These are phyloP conservation scores for Coenobita brevimanus DNA, from an alignment of 1,140 invertebrate genomes.

Conservation along the genomic window DNA sequence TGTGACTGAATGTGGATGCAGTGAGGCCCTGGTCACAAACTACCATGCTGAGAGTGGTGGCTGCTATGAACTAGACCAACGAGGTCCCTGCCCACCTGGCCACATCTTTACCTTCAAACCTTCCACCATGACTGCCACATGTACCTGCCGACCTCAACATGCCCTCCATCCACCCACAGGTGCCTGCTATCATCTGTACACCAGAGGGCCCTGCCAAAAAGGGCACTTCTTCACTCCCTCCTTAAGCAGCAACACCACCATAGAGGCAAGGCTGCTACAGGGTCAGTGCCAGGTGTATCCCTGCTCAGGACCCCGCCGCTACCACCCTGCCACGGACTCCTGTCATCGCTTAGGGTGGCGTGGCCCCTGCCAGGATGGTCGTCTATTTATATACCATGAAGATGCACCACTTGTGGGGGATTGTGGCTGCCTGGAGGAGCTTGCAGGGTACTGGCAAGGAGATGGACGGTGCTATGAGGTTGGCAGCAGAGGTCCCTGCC, in stretches of 20 bases:
- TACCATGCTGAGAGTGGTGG: conserved; percentile 56
- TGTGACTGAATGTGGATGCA: conserved; percentile 67
- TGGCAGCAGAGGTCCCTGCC: conserved; percentile 70
- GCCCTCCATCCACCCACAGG: conserved; percentile 55
- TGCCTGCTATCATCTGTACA: conserved; percentile 65
- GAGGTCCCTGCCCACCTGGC: conserved; percentile 67
- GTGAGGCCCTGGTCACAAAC: conserved; percentile 53
- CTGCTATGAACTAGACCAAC: conserved; percentile 65
- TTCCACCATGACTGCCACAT: conserved; percentile 33
- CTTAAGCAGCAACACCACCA: neutral
- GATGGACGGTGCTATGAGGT: conserved; percentile 70
- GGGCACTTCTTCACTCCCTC: conserved; percentile 60
- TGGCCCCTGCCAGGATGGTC: conserved; percentile 70
- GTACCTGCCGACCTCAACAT: conserved; percentile 60
- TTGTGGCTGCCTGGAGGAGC: conserved; percentile 67
- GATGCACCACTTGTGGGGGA: conserved; percentile 64
- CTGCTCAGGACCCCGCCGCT: conserved; percentile 55
- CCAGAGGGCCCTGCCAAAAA: conserved; percentile 59
- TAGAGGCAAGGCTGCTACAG: neutral
- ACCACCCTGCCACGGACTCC: conserved; percentile 59
- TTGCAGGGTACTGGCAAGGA: conserved; percentile 69
- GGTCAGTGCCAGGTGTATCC: conserved; percentile 50
- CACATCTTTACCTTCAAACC: conserved; percentile 61
- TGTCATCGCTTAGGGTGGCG: conserved; percentile 71
- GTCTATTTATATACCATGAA: conserved; percentile 70